Conservation (phyloP, 1,140 invertebrate genomes). For the Drosophila navojoa region DNA sequence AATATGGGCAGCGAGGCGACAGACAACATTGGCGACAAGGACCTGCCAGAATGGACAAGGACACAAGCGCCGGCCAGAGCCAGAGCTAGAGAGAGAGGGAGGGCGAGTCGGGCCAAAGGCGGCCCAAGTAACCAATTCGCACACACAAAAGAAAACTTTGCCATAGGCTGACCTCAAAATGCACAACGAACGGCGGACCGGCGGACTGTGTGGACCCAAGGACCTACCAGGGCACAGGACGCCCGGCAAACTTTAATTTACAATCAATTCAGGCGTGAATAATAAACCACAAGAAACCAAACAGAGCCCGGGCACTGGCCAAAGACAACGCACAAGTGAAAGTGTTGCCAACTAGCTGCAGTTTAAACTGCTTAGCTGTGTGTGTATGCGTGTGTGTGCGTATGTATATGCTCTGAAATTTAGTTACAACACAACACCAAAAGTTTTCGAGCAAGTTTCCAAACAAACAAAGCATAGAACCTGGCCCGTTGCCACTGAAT, state of each 20-base stretch:
- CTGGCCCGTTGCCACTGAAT: slow-evolving; percentile 9
- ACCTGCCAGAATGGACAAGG: slow-evolving; percentile 39
- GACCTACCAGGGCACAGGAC: slow-evolving; percentile 3
- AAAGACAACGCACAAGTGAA: slow-evolving; percentile 65
- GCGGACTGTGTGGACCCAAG: slow-evolving; percentile 9
- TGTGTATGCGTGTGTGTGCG: slow-evolving; percentile 13
- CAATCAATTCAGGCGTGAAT: slow-evolving; percentile 84
- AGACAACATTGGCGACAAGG: slow-evolving; percentile 51
- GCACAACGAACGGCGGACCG: slow-evolving; percentile 48
- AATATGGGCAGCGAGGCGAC: slow-evolving; percentile 65
- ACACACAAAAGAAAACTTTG: slow-evolving; percentile 81
- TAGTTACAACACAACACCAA: slow-evolving; percentile 76
- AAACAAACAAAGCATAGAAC: slow-evolving; percentile 43
- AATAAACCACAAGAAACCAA: slow-evolving; percentile 84
- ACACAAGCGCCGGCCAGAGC: slow-evolving; percentile 3
- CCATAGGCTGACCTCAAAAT: slow-evolving; percentile 82
- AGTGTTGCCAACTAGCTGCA: slow-evolving; percentile 63
- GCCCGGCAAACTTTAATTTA: slow-evolving; percentile 82
- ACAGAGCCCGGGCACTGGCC: slow-evolving; percentile 44
- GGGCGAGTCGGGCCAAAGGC: not conserved
- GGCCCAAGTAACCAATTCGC: slow-evolving; percentile 46
- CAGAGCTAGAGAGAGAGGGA: slow-evolving; percentile 8
- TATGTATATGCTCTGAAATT: slow-evolving; percentile 56
- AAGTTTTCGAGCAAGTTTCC: slow-evolving; percentile 74
- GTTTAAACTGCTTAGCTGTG: slow-evolving; percentile 1